Base-by-base conservation (phyloP, 1,140 invertebrate genomes). In the Sitophilus oryzae region DNA sequence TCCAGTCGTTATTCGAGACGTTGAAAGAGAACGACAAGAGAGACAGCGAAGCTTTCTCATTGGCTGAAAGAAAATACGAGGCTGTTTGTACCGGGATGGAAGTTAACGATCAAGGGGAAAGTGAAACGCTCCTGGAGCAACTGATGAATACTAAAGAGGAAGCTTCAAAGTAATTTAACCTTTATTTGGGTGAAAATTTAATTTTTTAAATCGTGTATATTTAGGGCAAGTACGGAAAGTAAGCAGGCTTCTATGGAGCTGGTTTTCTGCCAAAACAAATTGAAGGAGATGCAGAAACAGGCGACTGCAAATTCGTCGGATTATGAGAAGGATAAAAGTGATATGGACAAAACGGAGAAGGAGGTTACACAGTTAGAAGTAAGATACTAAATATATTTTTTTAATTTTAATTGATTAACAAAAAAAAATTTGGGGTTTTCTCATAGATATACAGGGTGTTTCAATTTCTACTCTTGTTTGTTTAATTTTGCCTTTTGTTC, bases 71-170 rank as follows among this genome's bases (percentile, higher is more conserved):
- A 43, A 80, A 81, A 45, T 89, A 86, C 59, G 84, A 96, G 65
- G 91, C 91, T 47, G 82, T 94, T 5, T 89, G 82, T 68, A 78
- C 86, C 18, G 93, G 93, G 18, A 73, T 89, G 40, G 82, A 92
- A 22, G 81, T 84, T 19, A 86, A 82, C 51, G 85, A 86, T n/a
- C 82, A 83, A 62, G 91, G 92, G 11, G 79, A 86, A 69, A 84
- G 84, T 50, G 82, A 87, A n/a, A 92, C 92, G 3, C 74, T 96
- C 15, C 86, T 91, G 68, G 89, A 95, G 59, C 91, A 96, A 68
- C 74, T 96, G 1, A 93, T 93, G 63, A 80, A 76, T 68, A 86
- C 88, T 0, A 88, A 89, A 63, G 80, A 85, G 63, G 81, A 81
- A 46, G 79, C 86, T 5, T 82, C 83, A 11, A 57, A 25, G 55